Evolutionary conservation across 2,113 vertebrate species (phyloP).

Genomic region (Scophthalmus maximus): DNA sequence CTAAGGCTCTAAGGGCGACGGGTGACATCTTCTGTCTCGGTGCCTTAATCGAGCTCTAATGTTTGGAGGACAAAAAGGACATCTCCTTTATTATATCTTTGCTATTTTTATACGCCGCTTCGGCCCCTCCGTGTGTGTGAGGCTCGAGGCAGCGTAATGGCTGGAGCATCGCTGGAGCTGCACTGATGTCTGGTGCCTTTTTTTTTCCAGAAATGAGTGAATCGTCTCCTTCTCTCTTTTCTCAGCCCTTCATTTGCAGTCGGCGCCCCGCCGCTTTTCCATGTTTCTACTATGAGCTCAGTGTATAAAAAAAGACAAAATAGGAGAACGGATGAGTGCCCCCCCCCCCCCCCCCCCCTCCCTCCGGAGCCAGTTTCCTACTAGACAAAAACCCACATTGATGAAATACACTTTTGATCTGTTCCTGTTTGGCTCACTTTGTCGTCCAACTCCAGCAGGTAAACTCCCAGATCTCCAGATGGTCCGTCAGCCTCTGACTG

Average conservation of each 20-base stretch:
- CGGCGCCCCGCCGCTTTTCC: slow-evolving; percentile 11
- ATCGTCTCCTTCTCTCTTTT: slow-evolving; percentile 4
- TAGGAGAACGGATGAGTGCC: slow-evolving; percentile 7
- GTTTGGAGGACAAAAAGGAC: not conserved
- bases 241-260: not conserved
- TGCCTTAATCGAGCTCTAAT: not conserved
- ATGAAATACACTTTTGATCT: slow-evolving; percentile 14
- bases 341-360: not conserved
- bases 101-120: not conserved
- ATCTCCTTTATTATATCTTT: not conserved
- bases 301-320: slow-evolving; percentile 13
- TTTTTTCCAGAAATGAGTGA: slow-evolving; percentile 25
- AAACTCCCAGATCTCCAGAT: slow-evolving; percentile 28
- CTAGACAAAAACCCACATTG: too few species aligned
- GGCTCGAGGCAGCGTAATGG: not conserved
- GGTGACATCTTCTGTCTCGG: not conserved
- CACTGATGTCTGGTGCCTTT: slow-evolving; percentile 9
- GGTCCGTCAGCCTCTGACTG: slow-evolving; percentile 11
- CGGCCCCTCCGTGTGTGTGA: not conserved
- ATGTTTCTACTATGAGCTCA: slow-evolving; percentile 2
- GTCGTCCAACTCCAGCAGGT: too few species aligned
- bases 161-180: slow-evolving; percentile 13
- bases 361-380: not conserved
- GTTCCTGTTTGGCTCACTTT: slow-evolving; percentile 14
- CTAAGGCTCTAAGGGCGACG: not conserved